Conservation (phyloP, 2,113 vertebrate genomes). For the Piprites chloris region DNA sequence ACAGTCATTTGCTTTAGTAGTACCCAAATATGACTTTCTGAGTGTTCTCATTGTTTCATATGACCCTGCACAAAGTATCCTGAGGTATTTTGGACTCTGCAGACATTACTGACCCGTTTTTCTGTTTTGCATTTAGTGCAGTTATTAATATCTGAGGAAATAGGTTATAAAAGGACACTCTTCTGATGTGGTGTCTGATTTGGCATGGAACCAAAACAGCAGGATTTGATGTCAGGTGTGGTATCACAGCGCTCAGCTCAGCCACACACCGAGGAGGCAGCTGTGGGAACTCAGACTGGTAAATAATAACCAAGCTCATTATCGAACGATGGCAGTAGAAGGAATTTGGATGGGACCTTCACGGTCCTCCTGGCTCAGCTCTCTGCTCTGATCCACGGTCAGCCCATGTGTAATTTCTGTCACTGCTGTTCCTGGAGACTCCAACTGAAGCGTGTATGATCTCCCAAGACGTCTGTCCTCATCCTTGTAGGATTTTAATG, state of each 20-base stretch:
- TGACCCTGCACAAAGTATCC: neutral
- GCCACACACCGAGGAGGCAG: neutral
- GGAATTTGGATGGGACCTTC: neutral
- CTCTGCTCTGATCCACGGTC: neutral
- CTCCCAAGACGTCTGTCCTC: neutral
- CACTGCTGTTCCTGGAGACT: neutral
- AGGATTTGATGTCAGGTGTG: neutral
- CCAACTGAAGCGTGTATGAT: rapidly evolving
- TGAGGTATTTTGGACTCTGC: neutral
- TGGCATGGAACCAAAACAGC: neutral
- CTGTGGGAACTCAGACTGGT: neutral
- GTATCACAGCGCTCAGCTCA: neutral
- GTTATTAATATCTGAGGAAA: conserved; percentile 8
- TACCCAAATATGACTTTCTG: neutral
- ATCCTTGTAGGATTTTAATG: neutral
- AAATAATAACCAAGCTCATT: neutral
- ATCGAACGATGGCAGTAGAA: neutral
- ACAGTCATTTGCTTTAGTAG: neutral
- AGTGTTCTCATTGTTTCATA: neutral
- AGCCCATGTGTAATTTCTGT: neutral
- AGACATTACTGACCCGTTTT: neutral
- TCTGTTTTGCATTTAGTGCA: neutral
- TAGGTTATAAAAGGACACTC: neutral
- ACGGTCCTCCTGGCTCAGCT: neutral
- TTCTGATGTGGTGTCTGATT: neutral